A percentile compares a stretch with the other conserved stretches of the same genome.
phyloP scores from a whole-genome alignment of 2,113 vertebrate genomes.

The Panthera uncia region DNA sequence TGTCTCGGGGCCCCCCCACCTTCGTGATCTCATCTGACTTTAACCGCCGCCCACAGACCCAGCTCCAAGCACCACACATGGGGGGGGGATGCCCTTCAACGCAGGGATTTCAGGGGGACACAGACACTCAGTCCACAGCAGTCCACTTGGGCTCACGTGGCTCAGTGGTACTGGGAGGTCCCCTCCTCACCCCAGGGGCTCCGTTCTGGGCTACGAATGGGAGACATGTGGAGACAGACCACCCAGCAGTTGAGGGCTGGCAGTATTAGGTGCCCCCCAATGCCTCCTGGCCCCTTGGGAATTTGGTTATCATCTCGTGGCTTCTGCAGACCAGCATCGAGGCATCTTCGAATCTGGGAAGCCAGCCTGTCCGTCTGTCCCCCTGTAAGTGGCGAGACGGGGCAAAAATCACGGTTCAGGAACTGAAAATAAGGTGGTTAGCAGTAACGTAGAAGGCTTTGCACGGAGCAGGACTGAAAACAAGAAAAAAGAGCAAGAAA shows the following conservation, averaged over 20 bases:
- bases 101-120: background rate
- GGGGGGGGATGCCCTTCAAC: background rate
- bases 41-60: background rate
- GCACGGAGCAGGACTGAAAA: background rate
- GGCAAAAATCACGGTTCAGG: background rate
- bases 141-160: background rate
- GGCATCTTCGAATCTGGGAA: background rate
- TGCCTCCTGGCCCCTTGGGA: background rate
- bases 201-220: background rate
- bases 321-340: background rate
- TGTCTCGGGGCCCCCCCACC: background rate
- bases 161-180: background rate
- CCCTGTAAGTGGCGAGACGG: background rate
- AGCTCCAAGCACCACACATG: background rate
- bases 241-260: accelerated
- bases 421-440: background rate
- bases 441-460: background rate
- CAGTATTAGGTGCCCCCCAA: accelerated
- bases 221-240: background rate
- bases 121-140: background rate
- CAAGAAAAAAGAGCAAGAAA: too few species aligned
- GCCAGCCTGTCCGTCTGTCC: background rate
- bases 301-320: background rate
- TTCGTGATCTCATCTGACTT: background rate
- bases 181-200: background rate